Evolutionary conservation across 1,140 invertebrate species (phyloP).

Genomic region (Augochlora pura): DNA sequence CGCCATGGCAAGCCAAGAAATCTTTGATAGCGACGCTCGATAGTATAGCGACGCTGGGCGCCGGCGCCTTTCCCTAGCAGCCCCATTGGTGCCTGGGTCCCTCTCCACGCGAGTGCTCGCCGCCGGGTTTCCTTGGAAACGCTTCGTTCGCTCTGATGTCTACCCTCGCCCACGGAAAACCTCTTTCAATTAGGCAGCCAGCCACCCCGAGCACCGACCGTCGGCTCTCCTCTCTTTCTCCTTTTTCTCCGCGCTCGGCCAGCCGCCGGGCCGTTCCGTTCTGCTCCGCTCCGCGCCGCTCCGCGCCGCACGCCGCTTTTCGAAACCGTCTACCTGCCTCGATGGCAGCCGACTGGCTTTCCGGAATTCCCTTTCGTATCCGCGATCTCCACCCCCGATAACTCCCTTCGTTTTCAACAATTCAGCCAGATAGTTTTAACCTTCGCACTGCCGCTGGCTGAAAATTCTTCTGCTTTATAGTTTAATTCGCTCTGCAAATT

Average conservation of each 20-base stretch:
- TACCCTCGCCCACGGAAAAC: constrained; percentile 68
- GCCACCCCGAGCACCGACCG: constrained; percentile 47
- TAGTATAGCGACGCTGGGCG: constrained; percentile 73
- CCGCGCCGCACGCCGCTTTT: neutral
- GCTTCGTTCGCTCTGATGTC: constrained; percentile 71
- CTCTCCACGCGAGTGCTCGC: constrained; percentile 64
- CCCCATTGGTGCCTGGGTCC: constrained; percentile 66
- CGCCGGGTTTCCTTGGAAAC: constrained; percentile 78
- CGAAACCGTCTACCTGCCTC: constrained; percentile 27
- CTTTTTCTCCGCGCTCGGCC: neutral
- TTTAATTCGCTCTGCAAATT: no score
- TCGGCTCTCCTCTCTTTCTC: constrained; percentile 26
- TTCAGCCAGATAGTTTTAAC: neutral
- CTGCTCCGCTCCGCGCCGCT: no score
- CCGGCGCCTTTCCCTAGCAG: constrained; percentile 71
- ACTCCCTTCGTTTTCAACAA: constrained; percentile 30
- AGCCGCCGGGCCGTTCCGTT: neutral
- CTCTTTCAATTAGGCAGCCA: constrained; percentile 73
- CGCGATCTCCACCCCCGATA: neutral
- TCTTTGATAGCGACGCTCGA: constrained; percentile 77
- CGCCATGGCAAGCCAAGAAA: constrained; percentile 74
- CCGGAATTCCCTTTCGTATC: constrained; percentile 26
- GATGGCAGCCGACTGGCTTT: constrained; percentile 17
- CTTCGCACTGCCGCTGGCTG: no score
- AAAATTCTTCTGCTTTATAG: no score